These are phyloP conservation scores for Platyrinchus mystaceus DNA, from an alignment of 2,797 vertebrate genomes.

Conservation along the genomic window DNA sequence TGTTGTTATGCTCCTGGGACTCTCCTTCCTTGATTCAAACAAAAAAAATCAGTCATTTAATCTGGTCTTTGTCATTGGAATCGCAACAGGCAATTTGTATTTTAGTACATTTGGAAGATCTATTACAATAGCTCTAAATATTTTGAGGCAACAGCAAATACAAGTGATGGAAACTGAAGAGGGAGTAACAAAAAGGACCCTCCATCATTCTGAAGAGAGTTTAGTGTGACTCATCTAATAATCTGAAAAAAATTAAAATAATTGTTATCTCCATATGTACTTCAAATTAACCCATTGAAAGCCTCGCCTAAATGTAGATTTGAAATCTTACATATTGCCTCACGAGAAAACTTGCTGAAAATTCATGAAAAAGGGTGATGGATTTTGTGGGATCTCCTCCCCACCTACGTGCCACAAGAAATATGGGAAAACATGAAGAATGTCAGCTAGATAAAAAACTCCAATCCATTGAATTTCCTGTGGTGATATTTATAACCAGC, in stretches of 20 bases:
- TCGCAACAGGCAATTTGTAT: not conserved
- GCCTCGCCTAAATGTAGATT: not conserved
- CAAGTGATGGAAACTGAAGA: not conserved
- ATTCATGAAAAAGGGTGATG: not conserved
- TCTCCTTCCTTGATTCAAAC: not conserved
- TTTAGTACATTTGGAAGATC: not conserved
- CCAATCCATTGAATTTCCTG: not conserved
- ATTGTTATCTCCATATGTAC: not conserved
- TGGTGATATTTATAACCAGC: not conserved
- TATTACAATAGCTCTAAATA: not conserved
- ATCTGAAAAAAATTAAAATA: not conserved
- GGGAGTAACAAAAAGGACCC: not conserved
- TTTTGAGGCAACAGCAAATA: not conserved
- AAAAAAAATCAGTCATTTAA: not conserved
- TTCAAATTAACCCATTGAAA: not conserved
- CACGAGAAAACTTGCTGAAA: not conserved
- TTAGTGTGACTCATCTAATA: not conserved
- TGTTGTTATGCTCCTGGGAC: not conserved
- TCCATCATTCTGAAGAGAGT: not conserved
- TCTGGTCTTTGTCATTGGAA: not conserved
- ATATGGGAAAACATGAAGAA: not conserved
- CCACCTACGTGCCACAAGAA: not conserved
- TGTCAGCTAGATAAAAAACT: not conserved
- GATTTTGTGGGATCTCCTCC: not conserved
- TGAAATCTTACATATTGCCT: not conserved